Evolutionary conservation across 1,140 invertebrate genomes (phyloP), one percentile per base, ranked within the genome.

Genomic region (Eriocheir sinensis): DNA sequence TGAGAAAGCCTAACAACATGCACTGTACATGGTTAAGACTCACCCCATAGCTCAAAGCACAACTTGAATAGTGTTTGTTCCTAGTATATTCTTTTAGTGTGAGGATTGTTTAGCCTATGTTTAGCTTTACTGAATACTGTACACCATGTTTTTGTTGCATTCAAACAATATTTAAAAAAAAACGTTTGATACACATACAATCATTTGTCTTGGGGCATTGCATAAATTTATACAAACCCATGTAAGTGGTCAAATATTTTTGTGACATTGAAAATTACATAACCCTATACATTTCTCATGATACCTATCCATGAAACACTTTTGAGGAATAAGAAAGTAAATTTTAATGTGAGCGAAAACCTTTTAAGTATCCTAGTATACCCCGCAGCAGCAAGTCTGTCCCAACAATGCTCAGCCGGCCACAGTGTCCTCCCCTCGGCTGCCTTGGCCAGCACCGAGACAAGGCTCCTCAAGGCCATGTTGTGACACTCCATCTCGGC

Each of bases 11-110:
- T 32, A 38, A 48, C 72, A 72, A 72, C 38, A 72, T 27, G 6
- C 41, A 44, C 89, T 90, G 89, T 90, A 48, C 89, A 90, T 72
- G 60, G 32, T 90, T 90, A 72, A 90, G 53, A 90, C 48, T 32
- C 72, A 48, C 48, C 89, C 89, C 89, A 90, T 72, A 90, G 89
- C 89, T 90, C 89, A 90, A 90, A 90, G 89, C 89, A 90, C 60
- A 72, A 72, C 32, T 30, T 90, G 34, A 90, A 90, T 90, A 90
- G 48, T 90, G 89, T 90, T 90, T 72, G 89, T 90, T 90, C 89
- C 89, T 90, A 90, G 89, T 90, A 72, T 60, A 36, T 90, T 90
- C 89, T 72, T 90, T 72, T 48, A 90, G 72, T 72, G 89, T 90
- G 89, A 72, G 89, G 89, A 90, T 90, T 90, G 89, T 90, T 90